These are phyloP conservation scores for Tokudaia tokunoshimensis DNA, from an alignment of 2,797 vertebrate species.

Conservation along the genomic window DNA sequence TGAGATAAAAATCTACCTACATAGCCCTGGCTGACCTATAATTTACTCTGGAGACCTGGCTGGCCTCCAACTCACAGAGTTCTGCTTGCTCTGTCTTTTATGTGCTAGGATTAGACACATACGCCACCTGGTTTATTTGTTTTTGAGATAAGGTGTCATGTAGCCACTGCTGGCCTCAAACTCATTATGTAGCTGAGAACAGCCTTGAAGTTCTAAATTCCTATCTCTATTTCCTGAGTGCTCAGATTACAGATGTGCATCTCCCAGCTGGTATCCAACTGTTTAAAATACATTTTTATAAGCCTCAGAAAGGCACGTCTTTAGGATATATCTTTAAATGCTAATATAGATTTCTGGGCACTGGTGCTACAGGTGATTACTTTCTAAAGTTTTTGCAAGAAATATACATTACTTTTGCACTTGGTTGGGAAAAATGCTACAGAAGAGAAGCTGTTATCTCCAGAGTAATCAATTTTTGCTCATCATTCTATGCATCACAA, in stretches of 20 bases:
- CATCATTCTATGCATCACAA: conserved; percentile 57
- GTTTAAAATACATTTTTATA: conserved; percentile 57
- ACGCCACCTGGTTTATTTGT: neutral
- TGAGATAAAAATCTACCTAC: neutral
- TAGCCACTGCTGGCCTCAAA: neutral
- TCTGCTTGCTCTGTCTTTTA: neutral
- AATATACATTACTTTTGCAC: conserved; percentile 34
- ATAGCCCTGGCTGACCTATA: neutral
- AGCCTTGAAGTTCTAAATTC: neutral
- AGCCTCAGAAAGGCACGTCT: conserved; percentile 29
- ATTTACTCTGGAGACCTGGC: neutral
- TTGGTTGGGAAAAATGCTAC: conserved; percentile 43
- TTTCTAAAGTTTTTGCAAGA: conserved; percentile 59
- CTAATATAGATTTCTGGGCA: conserved; percentile 52
- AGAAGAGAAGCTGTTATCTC: conserved; percentile 54
- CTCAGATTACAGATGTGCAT: neutral
- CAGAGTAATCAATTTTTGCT: conserved; percentile 66
- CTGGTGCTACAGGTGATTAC: conserved; percentile 47
- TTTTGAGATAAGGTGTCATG: neutral
- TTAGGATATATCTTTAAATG: conserved; percentile 17
- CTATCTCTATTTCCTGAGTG: neutral
- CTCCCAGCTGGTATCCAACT: neutral
- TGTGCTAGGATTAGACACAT: neutral
- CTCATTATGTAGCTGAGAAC: neutral
- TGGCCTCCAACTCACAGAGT: neutral